Evolutionary conservation across 2,797 vertebrate species (phyloP).

Genomic region (Simalia tracyae): DNA sequence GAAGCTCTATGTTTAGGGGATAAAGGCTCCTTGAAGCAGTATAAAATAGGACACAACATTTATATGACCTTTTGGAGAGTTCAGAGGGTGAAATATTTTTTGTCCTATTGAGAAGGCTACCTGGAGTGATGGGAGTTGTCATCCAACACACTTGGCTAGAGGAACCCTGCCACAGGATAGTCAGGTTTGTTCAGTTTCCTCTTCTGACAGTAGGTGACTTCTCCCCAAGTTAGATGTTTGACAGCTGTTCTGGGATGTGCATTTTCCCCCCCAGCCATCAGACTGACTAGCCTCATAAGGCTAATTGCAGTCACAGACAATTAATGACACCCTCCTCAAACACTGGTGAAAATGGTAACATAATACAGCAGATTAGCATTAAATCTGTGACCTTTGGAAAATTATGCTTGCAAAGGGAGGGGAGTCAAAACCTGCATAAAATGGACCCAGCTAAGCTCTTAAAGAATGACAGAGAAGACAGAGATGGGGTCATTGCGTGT

Average conservation of each 20-base stretch:
- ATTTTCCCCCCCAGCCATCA: slow-evolving; percentile 66
- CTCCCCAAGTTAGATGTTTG: slow-evolving; percentile 69
- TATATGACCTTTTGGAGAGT: background rate
- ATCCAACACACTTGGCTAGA: too few species aligned
- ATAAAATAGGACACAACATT: background rate
- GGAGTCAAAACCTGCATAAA: slow-evolving; percentile 31
- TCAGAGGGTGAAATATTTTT: background rate
- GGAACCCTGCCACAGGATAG: slow-evolving; percentile 47
- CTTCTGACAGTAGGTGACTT: slow-evolving; percentile 58
- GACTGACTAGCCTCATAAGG: slow-evolving; percentile 65
- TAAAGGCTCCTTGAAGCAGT: background rate
- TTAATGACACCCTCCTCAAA: slow-evolving; percentile 73
- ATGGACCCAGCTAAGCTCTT: slow-evolving; percentile 61
- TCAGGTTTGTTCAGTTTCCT: slow-evolving; percentile 47
- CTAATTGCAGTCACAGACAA: slow-evolving; percentile 75
- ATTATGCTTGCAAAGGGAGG: slow-evolving; percentile 48
- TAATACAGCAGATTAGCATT: slow-evolving; percentile 57
- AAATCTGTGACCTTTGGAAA: slow-evolving; percentile 74
- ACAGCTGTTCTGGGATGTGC: slow-evolving; percentile 72
- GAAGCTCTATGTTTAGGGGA: background rate
- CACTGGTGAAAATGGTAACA: slow-evolving; percentile 63
- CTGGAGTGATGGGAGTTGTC: background rate
- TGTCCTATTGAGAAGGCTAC: background rate
- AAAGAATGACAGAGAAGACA: slow-evolving; percentile 59
- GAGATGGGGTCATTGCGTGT: background rate